Evolutionary conservation across 2,888 invertebrate species (phyloP).

Genomic region (Trissolcus brochymenae): DNA sequence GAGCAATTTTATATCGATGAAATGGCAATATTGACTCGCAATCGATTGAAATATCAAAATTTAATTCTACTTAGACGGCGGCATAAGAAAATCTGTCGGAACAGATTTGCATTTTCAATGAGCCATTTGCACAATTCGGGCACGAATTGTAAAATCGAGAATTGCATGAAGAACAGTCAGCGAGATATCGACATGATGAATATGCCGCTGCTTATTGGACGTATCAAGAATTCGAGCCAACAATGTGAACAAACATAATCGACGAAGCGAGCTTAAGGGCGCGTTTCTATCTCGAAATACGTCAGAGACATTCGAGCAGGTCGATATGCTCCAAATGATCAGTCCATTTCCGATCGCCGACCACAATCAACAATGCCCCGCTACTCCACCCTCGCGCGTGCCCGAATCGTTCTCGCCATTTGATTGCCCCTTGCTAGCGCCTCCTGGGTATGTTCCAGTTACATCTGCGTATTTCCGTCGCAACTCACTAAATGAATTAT

Average conservation of each 20-base stretch:
- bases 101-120: neutral
- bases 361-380: constrained; percentile 65
- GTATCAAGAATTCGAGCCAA: constrained; percentile 53
- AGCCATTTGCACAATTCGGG: constrained; percentile 12
- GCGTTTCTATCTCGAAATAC: constrained; percentile 58
- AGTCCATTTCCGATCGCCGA: constrained; percentile 69
- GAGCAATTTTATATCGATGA: constrained; percentile 43
- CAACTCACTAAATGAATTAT: constrained; percentile 43
- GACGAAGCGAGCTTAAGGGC: constrained; percentile 48
- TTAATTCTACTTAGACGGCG: neutral
- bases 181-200: constrained; percentile 33
- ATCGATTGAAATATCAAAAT: constrained; percentile 10
- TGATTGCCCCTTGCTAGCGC: constrained; percentile 43
- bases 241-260: constrained; percentile 54
- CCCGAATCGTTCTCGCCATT: constrained; percentile 21
- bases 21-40: constrained; percentile 30
- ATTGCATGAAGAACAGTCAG: constrained; percentile 10
- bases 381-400: constrained; percentile 25
- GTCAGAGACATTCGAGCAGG: constrained; percentile 62
- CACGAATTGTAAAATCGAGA: constrained; percentile 13
- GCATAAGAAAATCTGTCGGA: constrained; percentile 3
- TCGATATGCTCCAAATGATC: constrained; percentile 63
- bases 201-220: constrained; percentile 48
- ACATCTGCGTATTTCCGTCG: constrained; percentile 49
- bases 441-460: constrained; percentile 51